Base-by-base conservation (phyloP, 1,140 invertebrate species). In the Drosophila pseudoobscura region DNA sequence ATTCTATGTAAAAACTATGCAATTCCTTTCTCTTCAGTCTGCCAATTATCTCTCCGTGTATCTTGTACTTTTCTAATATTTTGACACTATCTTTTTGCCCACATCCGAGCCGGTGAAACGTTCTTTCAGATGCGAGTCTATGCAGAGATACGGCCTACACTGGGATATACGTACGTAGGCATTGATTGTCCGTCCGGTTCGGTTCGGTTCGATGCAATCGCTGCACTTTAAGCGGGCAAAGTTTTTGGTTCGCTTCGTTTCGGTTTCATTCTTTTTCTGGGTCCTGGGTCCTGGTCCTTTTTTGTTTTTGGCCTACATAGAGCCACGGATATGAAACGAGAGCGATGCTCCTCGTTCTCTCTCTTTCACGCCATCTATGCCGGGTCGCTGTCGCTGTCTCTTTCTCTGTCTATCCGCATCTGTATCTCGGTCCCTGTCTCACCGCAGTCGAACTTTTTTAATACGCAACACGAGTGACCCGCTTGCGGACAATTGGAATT, bases 391-490 rank as follows among this genome's bases (percentile, higher is more conserved):
- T 17, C 65, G 31, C 63, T 56, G 44, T 69, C 65, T 22, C 43
- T 20, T 9, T 49, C 49, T 51, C 26, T 24, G 22, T 54, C 39
- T 17, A 35, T 24, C 9, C 17, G 9, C 31, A 20, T 31, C 13
- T 17, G 26, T 26, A 7, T 17, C 6, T 6, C 63, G 44, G 8
- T 69, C 65, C 41, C 64, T 57, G 51, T 69, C 65, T 69, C 65
- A 69, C 76, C 64, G 74, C 70, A 78, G 82, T 44, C 59, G 51
- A 87, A 87, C 82, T 87, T 87, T 87, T 87, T 87, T 87, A 87
- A 87, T 87, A 87, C 83, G 83, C 83, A 87, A 87, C 83, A 87
- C 83, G 83, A 87, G 78, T 87, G 83, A 87, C 83, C 83, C 83
- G 83, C 83, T 87, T 87, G 83, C 83, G 83, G 83, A 87, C 83